Conservation (phyloP, 37 sponge, comb jelly and placozoan genomes). For the Tethya wilhelma region DNA sequence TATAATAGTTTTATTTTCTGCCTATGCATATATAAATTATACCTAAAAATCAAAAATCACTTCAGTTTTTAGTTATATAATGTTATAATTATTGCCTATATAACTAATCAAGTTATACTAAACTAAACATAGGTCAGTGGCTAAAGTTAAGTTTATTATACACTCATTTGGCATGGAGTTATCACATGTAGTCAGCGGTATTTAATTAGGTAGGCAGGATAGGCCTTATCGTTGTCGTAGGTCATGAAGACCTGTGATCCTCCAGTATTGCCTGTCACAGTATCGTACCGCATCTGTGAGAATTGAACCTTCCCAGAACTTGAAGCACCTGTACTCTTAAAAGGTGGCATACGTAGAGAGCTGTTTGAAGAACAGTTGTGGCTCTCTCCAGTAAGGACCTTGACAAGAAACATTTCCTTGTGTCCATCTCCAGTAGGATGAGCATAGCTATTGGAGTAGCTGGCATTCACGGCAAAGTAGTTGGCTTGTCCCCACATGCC, state of each 20-base stretch:
- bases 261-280: conserved; percentile 76
- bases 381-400: conserved; percentile 81
- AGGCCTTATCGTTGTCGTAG: conserved; percentile 84
- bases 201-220: conserved; percentile 85
- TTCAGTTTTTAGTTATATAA: no score
- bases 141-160: no score
- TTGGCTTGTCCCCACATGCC: conserved; percentile 90
- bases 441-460: conserved; percentile 77
- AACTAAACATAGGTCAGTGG: no score
- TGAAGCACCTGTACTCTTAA: conserved; percentile 24
- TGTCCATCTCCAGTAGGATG: conserved; percentile 18
- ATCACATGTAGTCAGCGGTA: no score
- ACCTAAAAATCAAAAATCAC: no score
- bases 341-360: conserved; percentile 76
- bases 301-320: conserved; percentile 39
- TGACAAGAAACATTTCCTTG: conserved; percentile 73
- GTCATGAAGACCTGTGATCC: conserved; percentile 80
- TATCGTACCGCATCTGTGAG: conserved; percentile 66
- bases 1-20: no score
- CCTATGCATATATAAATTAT: no score
- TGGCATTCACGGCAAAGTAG: conserved; percentile 92
- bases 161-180: no score
- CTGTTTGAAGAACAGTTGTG: conserved; percentile 32
- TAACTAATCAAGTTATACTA: no score
- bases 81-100: no score